Evolutionary conservation across 2,888 invertebrate species (phyloP).

Genomic region (Allophyes oxyacanthae): DNA sequence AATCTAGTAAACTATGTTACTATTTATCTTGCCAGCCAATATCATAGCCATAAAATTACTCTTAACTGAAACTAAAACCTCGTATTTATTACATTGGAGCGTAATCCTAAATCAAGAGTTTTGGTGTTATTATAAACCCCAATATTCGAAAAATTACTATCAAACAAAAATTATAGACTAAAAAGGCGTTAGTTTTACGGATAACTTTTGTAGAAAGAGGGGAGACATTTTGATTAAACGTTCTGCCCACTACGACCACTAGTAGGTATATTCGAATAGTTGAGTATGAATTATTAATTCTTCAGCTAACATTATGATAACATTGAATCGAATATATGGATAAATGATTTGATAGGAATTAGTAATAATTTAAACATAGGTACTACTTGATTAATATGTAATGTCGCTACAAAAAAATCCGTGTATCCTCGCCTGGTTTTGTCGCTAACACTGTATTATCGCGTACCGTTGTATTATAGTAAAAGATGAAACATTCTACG

Average conservation of each 20-base stretch:
- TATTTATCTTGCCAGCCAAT: too few relatives aligned
- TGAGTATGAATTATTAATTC: constrained; percentile 8
- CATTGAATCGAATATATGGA: constrained; percentile 22
- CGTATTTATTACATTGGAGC: too few relatives aligned
- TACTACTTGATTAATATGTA: constrained; percentile 17
- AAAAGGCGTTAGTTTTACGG: constrained; percentile 36
- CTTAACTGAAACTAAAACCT: too few relatives aligned
- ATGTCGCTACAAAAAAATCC: constrained; percentile 21
- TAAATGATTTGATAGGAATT: constrained; percentile 17
- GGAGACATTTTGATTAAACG: constrained; percentile 2
- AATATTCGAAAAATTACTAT: constrained; percentile 46
- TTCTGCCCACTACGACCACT: constrained; percentile 22
- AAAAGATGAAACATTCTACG: constrained; percentile 19
- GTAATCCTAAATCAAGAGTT: too few relatives aligned
- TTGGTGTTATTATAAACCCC: neutral
- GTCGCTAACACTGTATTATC: constrained; percentile 4
- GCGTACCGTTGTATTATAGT: constrained; percentile 6
- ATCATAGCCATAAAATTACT: too few relatives aligned
- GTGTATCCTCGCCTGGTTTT: constrained; percentile 6
- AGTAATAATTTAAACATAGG: constrained; percentile 14
- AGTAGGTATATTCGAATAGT: constrained; percentile 28
- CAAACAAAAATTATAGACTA: constrained; percentile 46
- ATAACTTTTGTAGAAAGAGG: constrained; percentile 13
- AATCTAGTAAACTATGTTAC: too few relatives aligned
- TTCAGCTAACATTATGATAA: constrained; percentile 18